Conservation (phyloP, 37 sponge, comb jelly and placozoan genomes). For the Tethya wilhelma region DNA sequence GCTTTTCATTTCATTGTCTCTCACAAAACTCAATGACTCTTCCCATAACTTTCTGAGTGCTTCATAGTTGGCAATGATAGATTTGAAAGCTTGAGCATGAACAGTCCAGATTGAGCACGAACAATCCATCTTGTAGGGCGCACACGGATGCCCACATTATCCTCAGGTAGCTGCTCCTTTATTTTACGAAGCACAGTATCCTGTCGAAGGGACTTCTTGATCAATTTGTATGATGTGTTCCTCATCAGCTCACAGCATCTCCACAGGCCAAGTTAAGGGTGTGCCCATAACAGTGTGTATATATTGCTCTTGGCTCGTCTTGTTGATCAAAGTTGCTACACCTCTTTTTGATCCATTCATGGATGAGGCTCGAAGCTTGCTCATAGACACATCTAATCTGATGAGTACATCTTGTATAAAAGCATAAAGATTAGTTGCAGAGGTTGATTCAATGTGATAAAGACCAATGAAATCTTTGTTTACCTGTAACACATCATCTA, state of each 20-base stretch:
- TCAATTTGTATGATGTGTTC: constrained; percentile 34
- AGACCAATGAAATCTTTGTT: constrained; percentile 58
- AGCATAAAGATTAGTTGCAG: constrained; percentile 19
- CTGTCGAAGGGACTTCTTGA: constrained; percentile 48
- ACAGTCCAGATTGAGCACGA: no score
- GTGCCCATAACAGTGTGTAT: constrained; percentile 53
- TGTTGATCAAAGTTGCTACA: constrained; percentile 36
- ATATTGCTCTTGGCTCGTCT: constrained; percentile 40
- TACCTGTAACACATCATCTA: constrained; percentile 46
- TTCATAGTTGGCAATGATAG: constrained; percentile 45
- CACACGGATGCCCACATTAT: not conserved
- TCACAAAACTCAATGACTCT: no score
- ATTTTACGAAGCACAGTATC: constrained; percentile 26
- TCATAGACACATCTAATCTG: constrained; percentile 39
- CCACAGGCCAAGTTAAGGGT: constrained; percentile 51
- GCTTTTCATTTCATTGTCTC: constrained; percentile 36
- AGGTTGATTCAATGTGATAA: constrained; percentile 37
- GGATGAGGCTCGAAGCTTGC: constrained; percentile 40
- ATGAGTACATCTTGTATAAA: constrained; percentile 57
- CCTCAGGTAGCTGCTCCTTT: constrained; percentile 15
- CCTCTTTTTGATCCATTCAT: constrained; percentile 48
- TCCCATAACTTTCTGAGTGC: no score
- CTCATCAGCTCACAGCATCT: constrained; percentile 45
- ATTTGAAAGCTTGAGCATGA: constrained; percentile 41
- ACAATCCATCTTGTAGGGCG: constrained; percentile 57